Percentiles rank a stretch among this genome's conserved stretches.
Conservation (phyloP, 2,113 vertebrate species). For the Forbesichthys agassizii region DNA sequence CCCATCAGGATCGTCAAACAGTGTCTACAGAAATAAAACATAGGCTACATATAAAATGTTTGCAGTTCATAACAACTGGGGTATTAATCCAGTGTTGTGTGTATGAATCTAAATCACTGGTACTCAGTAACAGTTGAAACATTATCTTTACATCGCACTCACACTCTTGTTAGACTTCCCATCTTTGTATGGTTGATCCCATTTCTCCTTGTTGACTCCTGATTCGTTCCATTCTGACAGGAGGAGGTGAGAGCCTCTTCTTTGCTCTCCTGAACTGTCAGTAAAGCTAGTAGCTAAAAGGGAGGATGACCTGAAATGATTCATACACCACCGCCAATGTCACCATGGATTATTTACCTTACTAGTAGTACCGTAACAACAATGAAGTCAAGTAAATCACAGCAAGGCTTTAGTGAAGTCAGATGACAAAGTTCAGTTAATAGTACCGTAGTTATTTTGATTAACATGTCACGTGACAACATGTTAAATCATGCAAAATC, state of each 20-base stretch:
- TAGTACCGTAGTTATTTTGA: no score
- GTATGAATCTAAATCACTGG: no score
- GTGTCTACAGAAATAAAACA: constrained; percentile 61
- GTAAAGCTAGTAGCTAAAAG: constrained; percentile 23
- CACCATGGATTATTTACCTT: not conserved
- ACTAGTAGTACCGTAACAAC: no score
- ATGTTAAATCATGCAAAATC: no score
- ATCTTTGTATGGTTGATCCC: constrained; percentile 84
- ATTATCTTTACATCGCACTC: constrained; percentile 53
- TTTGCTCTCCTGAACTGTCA: constrained; percentile 42
- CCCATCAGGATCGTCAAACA: constrained; percentile 91
- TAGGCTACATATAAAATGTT: not conserved
- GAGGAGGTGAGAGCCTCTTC: constrained; percentile 72
- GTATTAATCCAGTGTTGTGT: no score
- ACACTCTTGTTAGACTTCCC: constrained; percentile 79
- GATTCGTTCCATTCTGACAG: constrained; percentile 94
- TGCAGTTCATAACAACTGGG: no score
- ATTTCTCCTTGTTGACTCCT: constrained; percentile 88
- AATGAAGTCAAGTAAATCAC: no score
- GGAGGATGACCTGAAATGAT: constrained; percentile 56
- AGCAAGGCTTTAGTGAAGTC: no score
- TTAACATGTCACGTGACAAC: no score
- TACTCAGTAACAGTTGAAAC: not conserved
- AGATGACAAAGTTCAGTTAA: no score
- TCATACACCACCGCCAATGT: not conserved